Conservation (phyloP, 2,113 vertebrate species). For the Brienomyrus brachyistius region DNA sequence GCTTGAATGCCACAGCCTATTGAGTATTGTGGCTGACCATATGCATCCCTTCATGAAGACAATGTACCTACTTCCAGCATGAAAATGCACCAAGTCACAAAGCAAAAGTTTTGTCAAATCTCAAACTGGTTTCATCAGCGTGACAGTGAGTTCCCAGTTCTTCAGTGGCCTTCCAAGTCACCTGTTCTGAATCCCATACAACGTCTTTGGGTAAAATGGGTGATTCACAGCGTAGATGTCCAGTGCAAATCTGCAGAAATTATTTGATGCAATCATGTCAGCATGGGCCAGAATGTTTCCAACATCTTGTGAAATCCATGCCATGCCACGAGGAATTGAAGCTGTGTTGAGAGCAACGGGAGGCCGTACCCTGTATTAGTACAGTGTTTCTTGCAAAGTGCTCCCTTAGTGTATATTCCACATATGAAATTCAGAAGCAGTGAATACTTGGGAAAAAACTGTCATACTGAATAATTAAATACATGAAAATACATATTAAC, state of each 20-base stretch:
- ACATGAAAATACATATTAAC: not conserved
- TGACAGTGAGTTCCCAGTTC: too few species aligned
- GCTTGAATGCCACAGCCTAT: not conserved
- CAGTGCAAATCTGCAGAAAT: not conserved
- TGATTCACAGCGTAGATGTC: not conserved
- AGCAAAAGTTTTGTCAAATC: too few species aligned
- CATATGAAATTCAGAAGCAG: not conserved
- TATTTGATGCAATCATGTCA: not conserved
- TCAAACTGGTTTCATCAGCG: too few species aligned
- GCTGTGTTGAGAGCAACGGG: not conserved
- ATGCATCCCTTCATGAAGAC: not conserved
- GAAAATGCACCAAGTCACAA: too few species aligned
- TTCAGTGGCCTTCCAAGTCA: not conserved
- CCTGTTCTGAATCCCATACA: not conserved
- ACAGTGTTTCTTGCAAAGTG: not conserved
- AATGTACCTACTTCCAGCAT: too few species aligned
- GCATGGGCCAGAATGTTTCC: not conserved
- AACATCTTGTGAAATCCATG: not conserved
- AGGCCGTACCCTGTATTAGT: not conserved
- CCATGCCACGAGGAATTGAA: not conserved
- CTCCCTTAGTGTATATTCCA: not conserved
- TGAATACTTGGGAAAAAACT: not conserved
- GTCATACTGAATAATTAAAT: not conserved
- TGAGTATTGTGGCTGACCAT: not conserved
- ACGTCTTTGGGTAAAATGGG: not conserved